These are phyloP conservation scores for Nylanderia fulva DNA, from an alignment of 1,140 invertebrate genomes.

Conservation along the genomic window DNA sequence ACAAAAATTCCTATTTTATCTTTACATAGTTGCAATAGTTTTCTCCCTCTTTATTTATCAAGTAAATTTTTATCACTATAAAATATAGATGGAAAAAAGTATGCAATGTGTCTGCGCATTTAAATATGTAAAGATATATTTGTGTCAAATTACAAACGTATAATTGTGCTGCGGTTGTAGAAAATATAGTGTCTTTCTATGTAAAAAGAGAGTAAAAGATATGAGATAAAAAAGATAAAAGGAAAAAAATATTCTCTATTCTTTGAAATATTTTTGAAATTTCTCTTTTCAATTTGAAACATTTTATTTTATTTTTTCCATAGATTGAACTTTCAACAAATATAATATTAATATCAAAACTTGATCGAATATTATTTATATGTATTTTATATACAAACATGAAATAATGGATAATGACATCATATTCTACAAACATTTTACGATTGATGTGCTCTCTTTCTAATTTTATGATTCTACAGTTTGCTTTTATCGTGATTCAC, in stretches of 20 bases:
- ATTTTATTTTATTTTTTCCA: too few species aligned
- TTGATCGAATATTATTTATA: not conserved
- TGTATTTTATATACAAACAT: conserved; percentile 1
- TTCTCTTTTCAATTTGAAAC: not conserved
- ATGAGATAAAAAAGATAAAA: not conserved
- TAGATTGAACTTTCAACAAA: not conserved
- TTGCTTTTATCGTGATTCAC: conserved; percentile 32
- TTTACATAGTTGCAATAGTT: too few species aligned
- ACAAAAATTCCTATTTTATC: too few species aligned
- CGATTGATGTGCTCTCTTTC: conserved; percentile 47
- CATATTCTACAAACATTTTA: conserved; percentile 5
- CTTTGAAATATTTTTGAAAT: not conserved
- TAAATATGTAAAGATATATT: too few species aligned
- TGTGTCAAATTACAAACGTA: not conserved
- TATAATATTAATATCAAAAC: not conserved
- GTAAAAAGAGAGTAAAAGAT: not conserved
- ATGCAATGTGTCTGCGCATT: too few species aligned
- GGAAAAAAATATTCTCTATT: not conserved
- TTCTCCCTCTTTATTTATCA: too few species aligned
- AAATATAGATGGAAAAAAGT: too few species aligned
- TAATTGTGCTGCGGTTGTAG: not conserved
- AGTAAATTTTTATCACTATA: too few species aligned
- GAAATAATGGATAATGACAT: conserved; percentile 20
- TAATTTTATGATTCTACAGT: conserved; percentile 44
- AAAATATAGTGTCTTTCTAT: conserved; percentile 5